Base-by-base conservation (phyloP, 92 coral and sea anemone genomes). In the Porites lobata region DNA sequence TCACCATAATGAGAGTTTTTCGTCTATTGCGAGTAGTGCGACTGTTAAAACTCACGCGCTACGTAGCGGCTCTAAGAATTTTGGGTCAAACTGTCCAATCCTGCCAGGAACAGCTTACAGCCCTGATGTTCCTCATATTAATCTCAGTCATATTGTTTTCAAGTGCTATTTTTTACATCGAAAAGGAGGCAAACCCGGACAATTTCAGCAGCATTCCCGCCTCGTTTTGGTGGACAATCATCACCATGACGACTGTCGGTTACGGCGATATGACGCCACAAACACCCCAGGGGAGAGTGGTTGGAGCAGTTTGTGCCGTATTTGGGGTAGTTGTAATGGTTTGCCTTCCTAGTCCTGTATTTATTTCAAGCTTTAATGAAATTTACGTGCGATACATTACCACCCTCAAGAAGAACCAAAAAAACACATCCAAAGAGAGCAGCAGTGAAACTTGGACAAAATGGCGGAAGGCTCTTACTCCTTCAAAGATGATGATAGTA, bases 161-260 rank as follows among this genome's bases (percentile, higher is more conserved):
- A 7, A 84, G 96, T 54, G 77, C 88, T 1, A 84, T 97, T 65
- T 97, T 79, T 68, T 95, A 75, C 69, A 85, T 92, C 20, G 99
- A 97, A 70, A 91, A 91, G 24, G 88, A 86, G 9, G 91, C 79
- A 9, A 90, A 95, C 43, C 81, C 83, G 3, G 82, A 87, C 17
- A 89, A 97, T 77, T 97, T 95, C 78, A 54, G 75, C 66, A 97
- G 99, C 89, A 97, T 97, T 64, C 93, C 94, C 22, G 97, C 92
- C 73, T 87, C 99, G 52, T 86, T 94, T 77, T 97, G 98, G 98
- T 97, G 96, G 96, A 94, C 97, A 22, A 88, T 94, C 53, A 72
- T 97, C 81, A 97, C 99, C 86, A 95, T 97, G 98, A 96, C 98
- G 13, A 97, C 99, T 6, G 99, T 97, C 1, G 99, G 99, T 15